Evolutionary conservation across 2,888 invertebrate species (phyloP).

Genomic region (Slavum lentiscoides): DNA sequence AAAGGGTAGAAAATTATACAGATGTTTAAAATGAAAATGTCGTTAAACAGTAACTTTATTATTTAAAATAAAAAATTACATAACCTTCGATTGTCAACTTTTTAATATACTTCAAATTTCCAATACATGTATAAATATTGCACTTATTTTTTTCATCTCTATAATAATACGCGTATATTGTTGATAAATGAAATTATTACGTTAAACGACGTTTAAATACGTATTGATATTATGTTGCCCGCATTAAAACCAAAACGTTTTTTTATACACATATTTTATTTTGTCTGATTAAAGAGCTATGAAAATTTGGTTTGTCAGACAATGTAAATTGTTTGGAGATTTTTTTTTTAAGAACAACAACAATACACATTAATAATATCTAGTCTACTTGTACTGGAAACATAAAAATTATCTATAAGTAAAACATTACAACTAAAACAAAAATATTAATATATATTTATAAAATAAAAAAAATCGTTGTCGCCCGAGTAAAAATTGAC

Average conservation of each 20-base stretch:
- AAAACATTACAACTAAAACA: constrained; percentile 12
- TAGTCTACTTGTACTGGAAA: constrained; percentile 8
- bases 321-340: too few species aligned
- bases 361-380: constrained; percentile 15
- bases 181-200: constrained; percentile 6
- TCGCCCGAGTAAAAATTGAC: constrained; percentile 26
- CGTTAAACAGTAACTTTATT: background rate
- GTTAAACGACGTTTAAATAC: background rate
- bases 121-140: constrained; percentile 19
- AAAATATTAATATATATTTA: constrained; percentile 14
- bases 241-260: background rate
- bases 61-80: background rate
- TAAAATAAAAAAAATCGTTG: constrained; percentile 17
- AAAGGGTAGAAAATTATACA: background rate
- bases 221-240: background rate
- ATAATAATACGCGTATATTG: constrained; percentile 2
- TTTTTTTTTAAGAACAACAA: background rate
- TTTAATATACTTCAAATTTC: constrained; percentile 10
- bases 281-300: too few species aligned
- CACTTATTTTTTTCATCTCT: constrained; percentile 9
- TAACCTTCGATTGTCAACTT: constrained; percentile 38
- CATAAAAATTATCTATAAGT: background rate
- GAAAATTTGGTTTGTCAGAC: too few species aligned
- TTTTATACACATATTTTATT: background rate
- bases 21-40: background rate